A percentile compares a stretch with the other conserved stretches of the same genome.
Conservation (phyloP, 1,140 invertebrate genomes). For the Caenorhabditis tropicalis region DNA sequence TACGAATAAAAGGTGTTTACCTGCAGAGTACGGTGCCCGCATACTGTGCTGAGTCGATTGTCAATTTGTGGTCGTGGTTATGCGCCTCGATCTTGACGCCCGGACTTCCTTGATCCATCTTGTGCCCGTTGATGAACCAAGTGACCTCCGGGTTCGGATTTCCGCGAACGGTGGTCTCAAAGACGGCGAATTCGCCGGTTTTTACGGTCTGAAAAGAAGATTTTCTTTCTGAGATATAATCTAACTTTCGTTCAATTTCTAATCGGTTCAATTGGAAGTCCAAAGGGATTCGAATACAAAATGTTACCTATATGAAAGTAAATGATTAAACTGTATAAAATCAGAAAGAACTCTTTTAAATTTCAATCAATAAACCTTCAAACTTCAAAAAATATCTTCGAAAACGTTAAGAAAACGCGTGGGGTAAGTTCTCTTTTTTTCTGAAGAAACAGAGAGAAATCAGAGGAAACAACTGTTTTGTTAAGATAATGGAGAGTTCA, state of each 20-base stretch:
- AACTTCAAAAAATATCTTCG: neutral
- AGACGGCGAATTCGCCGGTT: slow-evolving; percentile 65
- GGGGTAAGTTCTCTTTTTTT: neutral
- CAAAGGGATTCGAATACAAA: too few species aligned
- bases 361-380: neutral
- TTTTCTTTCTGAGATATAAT: too few species aligned
- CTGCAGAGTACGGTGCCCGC: slow-evolving; percentile 69
- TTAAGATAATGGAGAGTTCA: neutral
- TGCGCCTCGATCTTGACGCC: slow-evolving; percentile 64
- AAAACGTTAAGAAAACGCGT: neutral
- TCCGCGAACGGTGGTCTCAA: slow-evolving; percentile 68
- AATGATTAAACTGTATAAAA: too few species aligned
- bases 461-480: neutral
- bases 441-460: neutral
- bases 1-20: neutral
- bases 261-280: too few species aligned
- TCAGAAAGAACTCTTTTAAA: too few species aligned
- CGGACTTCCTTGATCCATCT: slow-evolving; percentile 59
- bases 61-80: slow-evolving; percentile 67
- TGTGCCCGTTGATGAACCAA: slow-evolving; percentile 68
- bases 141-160: slow-evolving; percentile 65
- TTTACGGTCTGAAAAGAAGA: slow-evolving; percentile 67
- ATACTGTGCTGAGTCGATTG: slow-evolving; percentile 66
- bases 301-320: too few species aligned
- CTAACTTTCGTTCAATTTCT: too few species aligned